phyloP scores from a whole-genome alignment of 2,888 invertebrate species.

The Parnassius mnemosyne region DNA sequence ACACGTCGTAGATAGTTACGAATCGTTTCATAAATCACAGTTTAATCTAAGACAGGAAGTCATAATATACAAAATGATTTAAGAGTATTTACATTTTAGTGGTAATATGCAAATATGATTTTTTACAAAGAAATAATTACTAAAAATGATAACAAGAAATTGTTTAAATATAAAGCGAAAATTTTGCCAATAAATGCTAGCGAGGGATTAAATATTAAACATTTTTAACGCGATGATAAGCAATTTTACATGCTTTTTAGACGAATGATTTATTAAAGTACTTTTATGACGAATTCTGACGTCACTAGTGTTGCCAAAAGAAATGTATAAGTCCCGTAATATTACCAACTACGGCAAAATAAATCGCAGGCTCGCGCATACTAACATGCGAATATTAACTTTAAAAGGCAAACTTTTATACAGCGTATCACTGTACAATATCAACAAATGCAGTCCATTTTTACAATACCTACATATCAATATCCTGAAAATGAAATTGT shows the following conservation, averaged over 20 bases:
- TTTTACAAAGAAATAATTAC: not conserved
- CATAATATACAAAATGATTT: slow-evolving; percentile 7
- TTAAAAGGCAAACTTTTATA: slow-evolving; percentile 17
- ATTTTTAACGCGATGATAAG: not conserved
- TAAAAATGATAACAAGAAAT: not conserved
- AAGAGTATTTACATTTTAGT: slow-evolving; percentile 11
- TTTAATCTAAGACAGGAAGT: slow-evolving; percentile 6
- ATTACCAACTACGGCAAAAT: slow-evolving; percentile 7
- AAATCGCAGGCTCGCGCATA: slow-evolving; percentile 4
- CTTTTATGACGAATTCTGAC: not conserved
- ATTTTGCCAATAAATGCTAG: slow-evolving; percentile 6
- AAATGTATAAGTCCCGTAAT: slow-evolving; percentile 8
- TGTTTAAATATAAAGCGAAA: not conserved
- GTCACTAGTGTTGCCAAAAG: not conserved
- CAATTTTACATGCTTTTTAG: not conserved
- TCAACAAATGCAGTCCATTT: slow-evolving; percentile 14
- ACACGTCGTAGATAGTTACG: not conserved
- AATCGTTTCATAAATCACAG: not conserved
- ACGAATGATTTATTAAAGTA: not conserved
- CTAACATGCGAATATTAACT: slow-evolving; percentile 5
- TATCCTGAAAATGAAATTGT: not conserved
- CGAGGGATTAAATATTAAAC: not conserved
- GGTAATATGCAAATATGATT: not conserved
- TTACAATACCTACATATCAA: not conserved
- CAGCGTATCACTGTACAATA: slow-evolving; percentile 15